Evolutionary conservation across 2,888 invertebrate species (phyloP).

Genomic region (Drosophila antonietae): DNA sequence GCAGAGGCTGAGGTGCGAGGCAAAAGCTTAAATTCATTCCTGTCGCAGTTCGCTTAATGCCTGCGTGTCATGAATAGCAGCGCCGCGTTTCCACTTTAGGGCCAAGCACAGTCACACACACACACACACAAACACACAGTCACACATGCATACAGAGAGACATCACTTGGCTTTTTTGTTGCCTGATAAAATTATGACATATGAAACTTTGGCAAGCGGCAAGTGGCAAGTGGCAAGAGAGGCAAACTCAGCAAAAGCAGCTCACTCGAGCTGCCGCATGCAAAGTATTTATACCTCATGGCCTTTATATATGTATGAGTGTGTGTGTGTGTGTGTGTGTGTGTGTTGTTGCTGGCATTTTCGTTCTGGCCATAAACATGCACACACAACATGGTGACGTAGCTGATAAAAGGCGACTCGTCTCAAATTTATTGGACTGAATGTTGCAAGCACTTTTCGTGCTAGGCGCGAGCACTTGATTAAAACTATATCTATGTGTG

Average conservation of each 20-base stretch:
- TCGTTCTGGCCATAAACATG: slow-evolving; percentile 76
- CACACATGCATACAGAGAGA: slow-evolving; percentile 28
- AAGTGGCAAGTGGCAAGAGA: slow-evolving; percentile 28
- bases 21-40: slow-evolving; percentile 46
- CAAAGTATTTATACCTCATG: slow-evolving; percentile 60
- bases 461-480: slow-evolving; percentile 71
- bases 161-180: slow-evolving; percentile 67
- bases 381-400: slow-evolving; percentile 70
- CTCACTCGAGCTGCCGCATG: slow-evolving; percentile 48
- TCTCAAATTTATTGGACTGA: slow-evolving; percentile 60
- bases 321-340: slow-evolving; percentile 1
- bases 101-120: slow-evolving; percentile 37
- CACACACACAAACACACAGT: slow-evolving; percentile 28
- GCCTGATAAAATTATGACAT: slow-evolving; percentile 81
- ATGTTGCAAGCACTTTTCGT: slow-evolving; percentile 51
- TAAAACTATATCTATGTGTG: slow-evolving; percentile 43
- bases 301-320: slow-evolving; percentile 52
- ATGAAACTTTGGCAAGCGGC: slow-evolving; percentile 76
- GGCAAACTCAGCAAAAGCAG: slow-evolving; percentile 22
- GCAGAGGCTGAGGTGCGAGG: not conserved
- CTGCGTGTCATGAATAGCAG: slow-evolving; percentile 81
- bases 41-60: slow-evolving; percentile 73
- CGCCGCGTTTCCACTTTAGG: slow-evolving; percentile 76
- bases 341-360: slow-evolving; percentile 23
- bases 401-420: slow-evolving; percentile 58